phyloP scores from a whole-genome alignment of 2,113 vertebrate genomes.

The Callopanchax toddi region DNA sequence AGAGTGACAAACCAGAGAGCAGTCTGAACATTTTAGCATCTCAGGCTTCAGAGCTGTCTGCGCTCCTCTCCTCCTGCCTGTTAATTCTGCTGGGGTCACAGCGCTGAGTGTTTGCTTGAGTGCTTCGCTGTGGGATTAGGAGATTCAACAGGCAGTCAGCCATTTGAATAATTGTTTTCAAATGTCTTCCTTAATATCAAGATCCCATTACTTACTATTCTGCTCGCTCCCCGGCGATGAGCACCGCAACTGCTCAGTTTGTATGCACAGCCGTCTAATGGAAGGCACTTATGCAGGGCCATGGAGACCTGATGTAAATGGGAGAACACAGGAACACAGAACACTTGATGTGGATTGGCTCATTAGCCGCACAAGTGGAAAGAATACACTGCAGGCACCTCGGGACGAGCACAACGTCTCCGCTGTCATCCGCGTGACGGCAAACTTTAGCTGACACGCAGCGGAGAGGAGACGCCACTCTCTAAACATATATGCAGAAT shows the following conservation, averaged over 20 bases:
- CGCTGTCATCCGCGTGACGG: slow-evolving; percentile 31
- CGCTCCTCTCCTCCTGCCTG: slow-evolving; percentile 18
- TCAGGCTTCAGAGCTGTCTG: slow-evolving; percentile 17
- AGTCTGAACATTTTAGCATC: slow-evolving; percentile 58
- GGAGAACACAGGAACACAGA: slow-evolving; percentile 40
- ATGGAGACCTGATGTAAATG: slow-evolving; percentile 54
- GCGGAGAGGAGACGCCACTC: not conserved
- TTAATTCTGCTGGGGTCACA: slow-evolving; percentile 60
- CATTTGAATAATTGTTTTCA: slow-evolving; percentile 78
- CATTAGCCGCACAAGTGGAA: slow-evolving; percentile 59
- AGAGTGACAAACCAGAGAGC: slow-evolving; percentile 56
- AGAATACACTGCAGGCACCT: slow-evolving; percentile 45
- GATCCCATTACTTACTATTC: slow-evolving; percentile 69
- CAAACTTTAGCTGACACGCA: not conserved
- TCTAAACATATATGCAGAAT: not conserved
- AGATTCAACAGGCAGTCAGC: slow-evolving; percentile 60
- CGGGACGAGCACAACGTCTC: slow-evolving; percentile 50
- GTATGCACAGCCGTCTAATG: slow-evolving; percentile 50
- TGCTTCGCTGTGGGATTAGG: slow-evolving; percentile 59
- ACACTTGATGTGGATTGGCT: slow-evolving; percentile 66
- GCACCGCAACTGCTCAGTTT: slow-evolving; percentile 19
- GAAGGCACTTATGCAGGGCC: slow-evolving; percentile 62
- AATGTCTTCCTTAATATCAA: slow-evolving; percentile 74
- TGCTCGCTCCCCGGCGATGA: slow-evolving; percentile 37
- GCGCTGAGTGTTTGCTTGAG: slow-evolving; percentile 63